Evolutionary conservation across 2,888 invertebrate genomes (phyloP).

Genomic region (Bembecia ichneumoniformis): DNA sequence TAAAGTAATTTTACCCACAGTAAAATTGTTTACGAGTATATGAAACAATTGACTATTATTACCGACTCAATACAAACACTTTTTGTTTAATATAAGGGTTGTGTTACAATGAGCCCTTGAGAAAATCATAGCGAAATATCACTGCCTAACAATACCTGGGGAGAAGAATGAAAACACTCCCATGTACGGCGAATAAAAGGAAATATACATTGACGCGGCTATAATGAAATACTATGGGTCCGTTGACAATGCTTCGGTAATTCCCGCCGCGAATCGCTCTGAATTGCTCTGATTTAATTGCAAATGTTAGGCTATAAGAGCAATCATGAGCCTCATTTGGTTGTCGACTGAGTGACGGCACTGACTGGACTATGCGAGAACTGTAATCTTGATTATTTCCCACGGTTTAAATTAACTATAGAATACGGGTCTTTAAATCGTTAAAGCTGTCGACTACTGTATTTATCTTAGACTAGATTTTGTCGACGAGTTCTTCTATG

Average conservation of each 20-base stretch:
- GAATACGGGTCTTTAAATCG: no score
- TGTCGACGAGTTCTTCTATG: no score
- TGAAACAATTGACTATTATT: slow-evolving; percentile 6
- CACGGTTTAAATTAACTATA: slow-evolving; percentile 11
- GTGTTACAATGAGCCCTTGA: not conserved
- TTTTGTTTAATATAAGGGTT: slow-evolving; percentile 2
- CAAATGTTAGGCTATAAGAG: slow-evolving; percentile 52
- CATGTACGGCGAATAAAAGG: not conserved
- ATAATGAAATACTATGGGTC: slow-evolving; percentile 4
- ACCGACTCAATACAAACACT: slow-evolving; percentile 2
- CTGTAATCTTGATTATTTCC: slow-evolving; percentile 26
- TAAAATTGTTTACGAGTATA: not conserved
- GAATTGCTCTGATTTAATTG: slow-evolving; percentile 37
- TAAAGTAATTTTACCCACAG: not conserved
- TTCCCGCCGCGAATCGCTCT: slow-evolving; percentile 13
- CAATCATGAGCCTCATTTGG: slow-evolving; percentile 26
- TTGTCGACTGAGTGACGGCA: slow-evolving; percentile 15
- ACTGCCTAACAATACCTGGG: not conserved
- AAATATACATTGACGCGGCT: not conserved
- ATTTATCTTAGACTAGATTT: no score
- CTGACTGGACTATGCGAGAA: slow-evolving; percentile 18
- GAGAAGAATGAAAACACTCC: not conserved
- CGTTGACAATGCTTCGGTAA: slow-evolving; percentile 22
- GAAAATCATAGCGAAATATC: not conserved
- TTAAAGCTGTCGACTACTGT: no score